phyloP scores from a whole-genome alignment of 2,888 invertebrate genomes.

The Ethmia dodecea region DNA sequence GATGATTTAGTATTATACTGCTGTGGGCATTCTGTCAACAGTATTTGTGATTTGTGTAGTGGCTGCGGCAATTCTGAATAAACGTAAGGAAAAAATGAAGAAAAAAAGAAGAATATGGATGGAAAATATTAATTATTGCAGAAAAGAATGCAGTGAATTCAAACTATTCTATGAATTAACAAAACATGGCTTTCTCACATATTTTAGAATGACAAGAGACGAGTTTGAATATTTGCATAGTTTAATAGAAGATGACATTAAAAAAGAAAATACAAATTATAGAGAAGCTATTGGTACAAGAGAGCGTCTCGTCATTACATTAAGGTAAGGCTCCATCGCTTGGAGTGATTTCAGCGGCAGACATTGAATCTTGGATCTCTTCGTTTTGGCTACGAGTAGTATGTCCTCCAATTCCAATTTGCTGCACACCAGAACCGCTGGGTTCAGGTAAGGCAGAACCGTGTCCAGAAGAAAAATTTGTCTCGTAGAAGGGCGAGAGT shows the following conservation, averaged over 20 bases:
- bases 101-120: constrained; percentile 13
- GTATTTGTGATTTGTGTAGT: constrained; percentile 8
- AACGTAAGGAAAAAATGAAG: constrained; percentile 5
- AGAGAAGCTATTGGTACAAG: constrained; percentile 19
- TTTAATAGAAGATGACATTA: constrained; percentile 13
- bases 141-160: constrained; percentile 12
- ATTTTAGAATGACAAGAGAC: constrained; percentile 15
- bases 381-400: constrained; percentile 13
- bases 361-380: constrained; percentile 15
- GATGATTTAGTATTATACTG: too few relatives aligned
- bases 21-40: too few relatives aligned
- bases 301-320: constrained; percentile 13
- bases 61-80: constrained; percentile 13
- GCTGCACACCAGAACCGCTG: constrained; percentile 16
- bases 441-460: constrained; percentile 10
- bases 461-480: constrained; percentile 14
- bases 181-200: constrained; percentile 4
- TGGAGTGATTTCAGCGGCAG: constrained; percentile 14
- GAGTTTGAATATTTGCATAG: constrained; percentile 12
- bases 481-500: constrained; percentile 14
- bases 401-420: constrained; percentile 13
- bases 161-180: neutral
- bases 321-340: constrained; percentile 18
- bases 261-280: constrained; percentile 17
- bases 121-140: constrained; percentile 14